A percentile compares a stretch with the other conserved stretches of the same genome.
These are phyloP conservation scores for Ctenoplectra terminalis DNA, from an alignment of 1,140 invertebrate species.

Conservation along the genomic window DNA sequence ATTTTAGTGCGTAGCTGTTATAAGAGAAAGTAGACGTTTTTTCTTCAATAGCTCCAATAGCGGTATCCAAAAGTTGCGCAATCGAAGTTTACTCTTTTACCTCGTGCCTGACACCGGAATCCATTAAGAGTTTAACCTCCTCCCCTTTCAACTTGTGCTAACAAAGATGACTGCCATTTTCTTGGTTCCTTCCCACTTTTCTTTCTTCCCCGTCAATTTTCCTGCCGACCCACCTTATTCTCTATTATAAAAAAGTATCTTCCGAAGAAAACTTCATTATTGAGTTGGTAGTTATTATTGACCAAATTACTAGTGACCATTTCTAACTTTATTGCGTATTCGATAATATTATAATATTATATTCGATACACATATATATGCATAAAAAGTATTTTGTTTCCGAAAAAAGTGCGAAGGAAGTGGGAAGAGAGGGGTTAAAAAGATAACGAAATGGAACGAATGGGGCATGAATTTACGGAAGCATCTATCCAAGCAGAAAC, in stretches of 20 bases:
- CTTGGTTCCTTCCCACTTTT: neutral
- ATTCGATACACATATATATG: no score
- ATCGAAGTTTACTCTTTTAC: slow-evolving; percentile 24
- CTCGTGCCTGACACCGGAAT: neutral
- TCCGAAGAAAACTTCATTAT: neutral
- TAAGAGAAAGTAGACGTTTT: neutral
- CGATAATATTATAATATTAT: no score
- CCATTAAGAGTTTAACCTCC: slow-evolving; percentile 24
- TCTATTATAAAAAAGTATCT: neutral
- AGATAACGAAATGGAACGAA: slow-evolving; percentile 49
- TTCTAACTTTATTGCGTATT: no score
- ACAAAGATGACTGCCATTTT: neutral
- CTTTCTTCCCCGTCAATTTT: neutral
- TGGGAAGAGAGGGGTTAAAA: slow-evolving; percentile 6
- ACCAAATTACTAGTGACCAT: neutral
- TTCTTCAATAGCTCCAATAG: neutral
- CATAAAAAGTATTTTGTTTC: neutral
- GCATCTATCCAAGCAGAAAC: slow-evolving; percentile 37
- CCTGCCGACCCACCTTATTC: neutral
- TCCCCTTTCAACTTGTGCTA: neutral
- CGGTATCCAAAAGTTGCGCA: slow-evolving; percentile 9
- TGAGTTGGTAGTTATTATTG: no score
- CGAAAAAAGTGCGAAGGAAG: neutral
- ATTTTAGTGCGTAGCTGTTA: neutral
- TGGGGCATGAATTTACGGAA: slow-evolving; percentile 44